Evolutionary conservation across 1,140 invertebrate genomes (phyloP), one percentile per base, ranked within the genome.

Genomic region (Ostrea denselamellosa): DNA sequence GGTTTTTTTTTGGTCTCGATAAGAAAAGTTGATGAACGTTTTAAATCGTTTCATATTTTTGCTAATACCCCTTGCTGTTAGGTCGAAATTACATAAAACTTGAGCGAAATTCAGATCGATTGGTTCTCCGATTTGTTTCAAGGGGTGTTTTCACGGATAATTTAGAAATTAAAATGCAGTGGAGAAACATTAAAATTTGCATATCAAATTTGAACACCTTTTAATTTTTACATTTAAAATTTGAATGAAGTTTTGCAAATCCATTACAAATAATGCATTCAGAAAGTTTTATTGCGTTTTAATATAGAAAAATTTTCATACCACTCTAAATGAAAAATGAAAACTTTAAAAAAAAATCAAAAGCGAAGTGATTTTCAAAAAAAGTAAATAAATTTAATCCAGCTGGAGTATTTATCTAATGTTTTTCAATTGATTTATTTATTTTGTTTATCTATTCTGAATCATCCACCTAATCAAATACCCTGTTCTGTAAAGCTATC

Each of bases 161-260:
- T 77, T 77, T 28, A 77, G 68, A 77, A 77, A 22, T 77, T 77
- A 34, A 77, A 77, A 77, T 77, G 68, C 25, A 34, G 68, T 25
- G 68, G 28, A 28, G 68, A 28, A 34, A 77, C 68, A 77, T 77
- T 28, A 77, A 77, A 44, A 77, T 77, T 77, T 77, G 68, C 68
- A 77, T 77, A 77, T 77, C 68, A 77, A 77, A 77, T 77, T 77
- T 77, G 14, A 77, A 77, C 68, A 77, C 25, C 68, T 25, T 77
- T 28, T 77, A 10, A 77, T 77, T 77, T 62, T 28, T 77, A 77
- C 68, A 77, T 77, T 77, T 77, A 9, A 34, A 77, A 77, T 77
- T 77, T 77, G 28, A 77, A 77, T 77, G 28, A 77, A 77, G 25
- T 77, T 77, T 22, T 34, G 9, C 28, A 77, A 77, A 77, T 77